These are phyloP conservation scores for Allygus modestus DNA, from an alignment of 2,888 invertebrate genomes.

Conservation along the genomic window DNA sequence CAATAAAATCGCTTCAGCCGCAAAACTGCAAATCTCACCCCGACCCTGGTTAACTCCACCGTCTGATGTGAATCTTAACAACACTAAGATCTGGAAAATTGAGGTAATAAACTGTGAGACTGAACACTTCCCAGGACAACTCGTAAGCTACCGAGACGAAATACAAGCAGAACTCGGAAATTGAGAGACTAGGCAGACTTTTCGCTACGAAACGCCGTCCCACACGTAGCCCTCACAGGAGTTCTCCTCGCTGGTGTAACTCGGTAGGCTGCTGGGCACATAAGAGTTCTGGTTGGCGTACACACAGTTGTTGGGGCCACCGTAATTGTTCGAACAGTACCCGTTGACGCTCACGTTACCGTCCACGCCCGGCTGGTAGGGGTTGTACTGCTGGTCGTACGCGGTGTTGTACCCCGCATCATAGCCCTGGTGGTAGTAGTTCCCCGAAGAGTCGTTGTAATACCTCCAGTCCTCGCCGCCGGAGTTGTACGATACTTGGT, in stretches of 20 bases:
- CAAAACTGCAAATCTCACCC: not conserved
- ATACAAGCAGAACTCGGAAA: constrained; percentile 56
- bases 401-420: not conserved
- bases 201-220: constrained; percentile 59
- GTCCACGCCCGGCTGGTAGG: not conserved
- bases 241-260: constrained; percentile 59
- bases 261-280: constrained; percentile 55
- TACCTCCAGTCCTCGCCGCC: constrained; percentile 45
- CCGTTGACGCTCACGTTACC: not conserved
- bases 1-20: not conserved
- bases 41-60: constrained; percentile 36
- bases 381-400: constrained; percentile 14
- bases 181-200: constrained; percentile 36
- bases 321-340: constrained; percentile 6
- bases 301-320: constrained; percentile 28
- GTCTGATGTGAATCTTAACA: constrained; percentile 22
- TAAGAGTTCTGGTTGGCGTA: constrained; percentile 43
- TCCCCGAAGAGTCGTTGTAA: constrained; percentile 21
- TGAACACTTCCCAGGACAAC: constrained; percentile 52
- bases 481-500: constrained; percentile 36
- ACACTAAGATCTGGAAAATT: constrained; percentile 54
- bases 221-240: constrained; percentile 56
- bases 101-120: constrained; percentile 50
- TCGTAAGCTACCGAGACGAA: constrained; percentile 57
- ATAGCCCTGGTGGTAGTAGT: constrained; percentile 19